phyloP scores from a whole-genome alignment of 2,797 vertebrate genomes.

The Poecile montanus region DNA sequence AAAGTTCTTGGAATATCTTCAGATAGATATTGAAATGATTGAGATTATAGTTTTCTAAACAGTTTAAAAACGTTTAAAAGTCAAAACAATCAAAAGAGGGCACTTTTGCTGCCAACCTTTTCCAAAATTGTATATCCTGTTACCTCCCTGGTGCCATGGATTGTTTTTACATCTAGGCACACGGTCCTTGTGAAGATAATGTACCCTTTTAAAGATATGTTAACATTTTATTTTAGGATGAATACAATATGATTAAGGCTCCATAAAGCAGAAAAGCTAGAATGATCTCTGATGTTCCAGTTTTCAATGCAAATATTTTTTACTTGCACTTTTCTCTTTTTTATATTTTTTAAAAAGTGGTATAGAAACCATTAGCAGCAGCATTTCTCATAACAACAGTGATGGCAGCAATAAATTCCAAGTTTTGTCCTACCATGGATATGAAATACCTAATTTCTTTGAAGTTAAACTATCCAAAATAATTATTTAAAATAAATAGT shows the following conservation, averaged over 20 bases:
- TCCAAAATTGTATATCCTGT: neutral
- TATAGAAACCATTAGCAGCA: neutral
- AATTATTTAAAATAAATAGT: neutral
- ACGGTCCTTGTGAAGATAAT: neutral
- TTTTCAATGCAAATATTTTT: neutral
- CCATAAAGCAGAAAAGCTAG: neutral
- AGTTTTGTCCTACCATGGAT: neutral
- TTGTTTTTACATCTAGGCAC: neutral
- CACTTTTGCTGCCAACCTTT: accelerated
- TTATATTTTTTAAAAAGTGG: neutral
- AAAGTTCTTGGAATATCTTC: neutral
- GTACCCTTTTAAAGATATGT: neutral
- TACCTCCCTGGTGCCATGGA: neutral
- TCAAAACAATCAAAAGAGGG: neutral
- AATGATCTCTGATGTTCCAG: neutral
- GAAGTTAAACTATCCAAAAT: neutral
- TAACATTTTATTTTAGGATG: neutral
- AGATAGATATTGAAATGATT: neutral
- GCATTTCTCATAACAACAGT: neutral
- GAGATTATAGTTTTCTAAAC: neutral
- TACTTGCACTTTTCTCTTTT: neutral
- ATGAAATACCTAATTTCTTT: neutral
- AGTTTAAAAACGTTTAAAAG: neutral
- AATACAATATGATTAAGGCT: neutral
- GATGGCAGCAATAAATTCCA: neutral